Conservation (phyloP, 2,113 vertebrate genomes). For the Pluvialis apricaria region DNA sequence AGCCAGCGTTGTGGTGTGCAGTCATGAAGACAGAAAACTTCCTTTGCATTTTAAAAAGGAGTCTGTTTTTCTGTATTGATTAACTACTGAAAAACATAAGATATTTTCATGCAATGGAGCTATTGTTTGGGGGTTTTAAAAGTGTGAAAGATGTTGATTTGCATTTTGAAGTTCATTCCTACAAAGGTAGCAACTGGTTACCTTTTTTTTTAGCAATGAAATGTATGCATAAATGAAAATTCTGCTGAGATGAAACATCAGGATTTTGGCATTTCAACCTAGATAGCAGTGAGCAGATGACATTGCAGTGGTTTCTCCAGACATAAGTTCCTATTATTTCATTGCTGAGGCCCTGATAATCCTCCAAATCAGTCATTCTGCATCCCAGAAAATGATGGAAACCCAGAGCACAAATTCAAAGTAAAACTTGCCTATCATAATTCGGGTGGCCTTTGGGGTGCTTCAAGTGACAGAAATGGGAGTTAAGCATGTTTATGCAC, state of each 20-base stretch:
- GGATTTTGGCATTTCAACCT: not conserved
- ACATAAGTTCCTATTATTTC: not conserved
- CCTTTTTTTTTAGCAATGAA: not conserved
- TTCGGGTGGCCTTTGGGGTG: not conserved
- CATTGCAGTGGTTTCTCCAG: too few species aligned
- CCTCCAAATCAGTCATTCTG: not conserved
- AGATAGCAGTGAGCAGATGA: not conserved
- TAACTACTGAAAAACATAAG: not conserved
- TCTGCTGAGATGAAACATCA: not conserved
- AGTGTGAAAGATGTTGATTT: not conserved
- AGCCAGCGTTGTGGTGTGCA: not conserved
- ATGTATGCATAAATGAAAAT: not conserved
- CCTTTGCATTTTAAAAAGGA: not conserved
- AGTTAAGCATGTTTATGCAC: not conserved
- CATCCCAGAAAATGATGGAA: not conserved
- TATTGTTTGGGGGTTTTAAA: not conserved
- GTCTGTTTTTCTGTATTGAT: not conserved
- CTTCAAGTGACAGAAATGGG: not conserved
- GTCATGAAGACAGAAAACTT: not conserved
- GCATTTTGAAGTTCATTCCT: not conserved
- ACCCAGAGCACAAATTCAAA: not conserved
- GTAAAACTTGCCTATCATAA: not conserved
- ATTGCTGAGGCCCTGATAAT: not conserved
- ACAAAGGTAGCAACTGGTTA: not conserved
- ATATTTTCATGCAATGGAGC: not conserved